Evolutionary conservation across 2,113 vertebrate species (phyloP), one percentile per base, ranked within the genome.

Genomic region (Siniperca chuatsi): DNA sequence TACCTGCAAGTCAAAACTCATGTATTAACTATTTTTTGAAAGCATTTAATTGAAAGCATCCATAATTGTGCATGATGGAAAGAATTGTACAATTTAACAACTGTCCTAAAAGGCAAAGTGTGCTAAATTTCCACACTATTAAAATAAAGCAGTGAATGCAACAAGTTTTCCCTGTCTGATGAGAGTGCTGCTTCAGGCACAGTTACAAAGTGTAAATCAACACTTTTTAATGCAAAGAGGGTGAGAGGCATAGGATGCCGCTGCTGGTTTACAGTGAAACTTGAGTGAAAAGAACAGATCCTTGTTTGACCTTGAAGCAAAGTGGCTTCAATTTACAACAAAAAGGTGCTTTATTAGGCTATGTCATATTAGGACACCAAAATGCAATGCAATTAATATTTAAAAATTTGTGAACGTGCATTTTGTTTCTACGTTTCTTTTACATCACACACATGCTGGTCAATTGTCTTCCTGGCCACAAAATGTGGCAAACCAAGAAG

Each of bases 181-280:
- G 29, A 76, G 52, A 78, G 78, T 10, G 75, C 74, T 83, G 84
- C 88, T 70, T 82, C 20, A 75, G 50, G 61, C 29, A 46, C 61
- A 75, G 37, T 25, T 46, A 29, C 35, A 77, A 44, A n/a, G 11
- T 79, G 40, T 66, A 81, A 79, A 88, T 85, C 74, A 88, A 81
- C 61, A 69, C 69, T 80, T 87, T 33, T 66, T 48, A 78, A 76
- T 86, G 64, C 78, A 67, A 70, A 82, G 54, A 82, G 42, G 58
- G 4, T 70, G 37, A 84, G 58, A 83, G 44, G 65, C 44, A 61
- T 5, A 6, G 81, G 18, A 64, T 40, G 37, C 9, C 50, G 10
- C 54, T 69, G 33, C 46, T 71, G 23, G 10, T 82, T 75, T 76
- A 66, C 54, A 74, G 21, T 60, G 9, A 79, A 65, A 71, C 12